Conservation (phyloP, 2,888 invertebrate genomes). For the Drosophila falleni region DNA sequence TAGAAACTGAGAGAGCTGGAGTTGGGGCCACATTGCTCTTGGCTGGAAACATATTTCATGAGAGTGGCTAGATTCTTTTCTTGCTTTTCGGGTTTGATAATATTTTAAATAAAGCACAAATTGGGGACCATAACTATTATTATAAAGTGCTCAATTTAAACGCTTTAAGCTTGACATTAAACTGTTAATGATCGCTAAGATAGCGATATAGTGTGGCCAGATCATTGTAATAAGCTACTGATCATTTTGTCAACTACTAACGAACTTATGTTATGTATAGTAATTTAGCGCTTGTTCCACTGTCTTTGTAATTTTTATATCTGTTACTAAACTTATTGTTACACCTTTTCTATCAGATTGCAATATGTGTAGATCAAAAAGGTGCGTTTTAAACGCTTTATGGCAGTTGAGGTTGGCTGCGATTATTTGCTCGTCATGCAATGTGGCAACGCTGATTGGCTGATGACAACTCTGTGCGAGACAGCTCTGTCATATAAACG, state of each 20-base stretch:
- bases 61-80: slow-evolving; percentile 11
- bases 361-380: background rate
- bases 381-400: slow-evolving; percentile 32
- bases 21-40: background rate
- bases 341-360: background rate
- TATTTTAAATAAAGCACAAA: slow-evolving; percentile 25
- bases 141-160: background rate
- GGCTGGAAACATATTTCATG: slow-evolving; percentile 12
- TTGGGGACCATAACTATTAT: slow-evolving; percentile 1
- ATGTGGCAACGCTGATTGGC: slow-evolving; percentile 1
- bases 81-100: slow-evolving; percentile 1
- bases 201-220: background rate
- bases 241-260: background rate
- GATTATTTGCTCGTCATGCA: slow-evolving; percentile 17
- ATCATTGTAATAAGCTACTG: background rate
- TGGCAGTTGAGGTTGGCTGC: slow-evolving; percentile 28
- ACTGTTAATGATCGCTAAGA: slow-evolving; percentile 2
- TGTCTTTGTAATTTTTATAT: background rate
- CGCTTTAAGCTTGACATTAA: background rate
- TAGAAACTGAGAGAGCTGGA: slow-evolving; percentile 12
- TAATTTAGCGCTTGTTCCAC: background rate
- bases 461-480: slow-evolving; percentile 31
- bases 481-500: background rate
- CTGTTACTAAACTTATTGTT: background rate
- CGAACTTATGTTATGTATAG: background rate